phyloP scores from a whole-genome alignment of 2,888 invertebrate species.

The Latheticus oryzae region DNA sequence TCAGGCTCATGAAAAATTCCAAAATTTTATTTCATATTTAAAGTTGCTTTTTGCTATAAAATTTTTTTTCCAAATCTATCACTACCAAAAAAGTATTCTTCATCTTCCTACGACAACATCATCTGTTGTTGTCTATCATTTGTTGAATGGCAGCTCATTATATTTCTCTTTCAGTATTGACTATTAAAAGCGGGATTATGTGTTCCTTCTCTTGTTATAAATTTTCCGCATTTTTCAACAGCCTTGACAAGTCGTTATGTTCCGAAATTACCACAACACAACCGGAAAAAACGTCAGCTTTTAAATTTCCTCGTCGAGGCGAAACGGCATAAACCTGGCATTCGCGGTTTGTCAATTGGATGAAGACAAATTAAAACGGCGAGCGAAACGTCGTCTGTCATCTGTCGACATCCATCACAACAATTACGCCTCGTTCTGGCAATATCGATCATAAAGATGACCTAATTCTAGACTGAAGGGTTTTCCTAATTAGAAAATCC shows the following conservation, averaged over 20 bases:
- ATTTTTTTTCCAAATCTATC: too few species aligned
- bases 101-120: too few species aligned
- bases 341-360: conserved; percentile 19
- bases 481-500: conserved; percentile 20
- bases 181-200: too few species aligned
- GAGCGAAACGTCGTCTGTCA: conserved; percentile 18
- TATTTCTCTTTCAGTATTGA: too few species aligned
- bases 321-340: conserved; percentile 2
- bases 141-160: too few species aligned
- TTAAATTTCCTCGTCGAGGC: conserved; percentile 17
- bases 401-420: conserved; percentile 34
- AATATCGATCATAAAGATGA: conserved; percentile 30
- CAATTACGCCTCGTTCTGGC: conserved; percentile 23
- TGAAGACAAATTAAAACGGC: conserved; percentile 32
- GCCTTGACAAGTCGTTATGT: conserved; percentile 4
- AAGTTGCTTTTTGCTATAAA: too few species aligned
- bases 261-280: conserved; percentile 8
- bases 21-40: too few species aligned
- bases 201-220: too few species aligned
- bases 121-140: too few species aligned
- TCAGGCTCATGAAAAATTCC: too few species aligned
- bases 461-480: conserved; percentile 18
- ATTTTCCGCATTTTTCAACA: neutral
- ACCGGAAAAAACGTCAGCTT: conserved; percentile 12
- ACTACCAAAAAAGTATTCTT: too few species aligned